Base-by-base conservation (phyloP, 2,113 vertebrate genomes). In the Amazona vittata region DNA sequence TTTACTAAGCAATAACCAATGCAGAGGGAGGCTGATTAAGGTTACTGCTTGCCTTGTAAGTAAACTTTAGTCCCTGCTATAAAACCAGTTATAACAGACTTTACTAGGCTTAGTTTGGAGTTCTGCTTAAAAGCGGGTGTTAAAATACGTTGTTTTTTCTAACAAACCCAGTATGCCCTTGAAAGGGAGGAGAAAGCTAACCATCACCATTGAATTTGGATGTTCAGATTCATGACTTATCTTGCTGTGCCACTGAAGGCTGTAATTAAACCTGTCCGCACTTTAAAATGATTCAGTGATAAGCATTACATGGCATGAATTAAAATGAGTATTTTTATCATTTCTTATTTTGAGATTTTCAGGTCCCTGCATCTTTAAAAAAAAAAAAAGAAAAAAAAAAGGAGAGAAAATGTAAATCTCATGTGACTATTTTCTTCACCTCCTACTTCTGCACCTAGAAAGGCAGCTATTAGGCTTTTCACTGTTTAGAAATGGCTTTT, bases 401-500 rank as follows among this genome's bases (percentile, higher is more conserved):
- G 29, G 15, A 13, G 18, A 57, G 63, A 53, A 86, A 83, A 57
- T 52, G 12, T 53, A 46, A 39, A 33, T 63, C 44, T 63, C 5
- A 1, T 29, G 17, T 70, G 39, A 62, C 65, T 90, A 0, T 87
- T 93, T 85, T 60, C 28, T 90, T 83, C 5, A 53, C 31, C 37
- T 90, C 37, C 67, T 8, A 37, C 64, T 88, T 35, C 13, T 41
- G 43, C 31, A 47, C 12, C 65, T 76, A 68, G 63, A 89, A 81
- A 25, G 80, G 41, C 73, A 90, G 75, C 67, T 86, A 91, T 93
- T 75, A 78, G 81, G 44, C 63, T 88, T 92, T 80, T 55, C 88
- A n/a, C 22, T n/a, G 47, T 75, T 95, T 28, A 75, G 55, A 86
- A 93, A 90, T 53, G 29, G 9, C 33, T 92, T 83, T 95, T 90